phyloP scores from a whole-genome alignment of 2,113 vertebrate species.

The Lates calcarifer region DNA sequence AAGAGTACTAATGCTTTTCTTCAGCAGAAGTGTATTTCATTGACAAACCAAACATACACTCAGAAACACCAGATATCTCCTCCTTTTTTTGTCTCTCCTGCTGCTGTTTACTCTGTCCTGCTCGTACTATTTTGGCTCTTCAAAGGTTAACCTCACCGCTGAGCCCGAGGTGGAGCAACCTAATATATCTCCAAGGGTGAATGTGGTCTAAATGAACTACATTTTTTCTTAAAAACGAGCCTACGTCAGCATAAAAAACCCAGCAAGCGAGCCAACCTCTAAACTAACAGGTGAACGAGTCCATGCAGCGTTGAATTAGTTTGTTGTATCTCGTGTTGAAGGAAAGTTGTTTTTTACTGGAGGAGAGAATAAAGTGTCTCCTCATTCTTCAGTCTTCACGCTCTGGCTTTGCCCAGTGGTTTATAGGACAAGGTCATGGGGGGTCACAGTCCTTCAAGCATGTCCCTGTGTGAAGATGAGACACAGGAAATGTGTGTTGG shows the following conservation, averaged over 20 bases:
- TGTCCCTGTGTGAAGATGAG: constrained; percentile 42
- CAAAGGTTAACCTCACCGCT: constrained; percentile 52
- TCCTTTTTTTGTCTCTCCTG: constrained; percentile 4
- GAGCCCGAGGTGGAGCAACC: constrained; percentile 38
- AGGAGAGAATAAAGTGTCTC: not conserved
- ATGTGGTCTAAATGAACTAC: constrained; percentile 50
- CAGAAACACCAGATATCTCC: constrained; percentile 7
- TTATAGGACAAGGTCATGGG: constrained; percentile 48
- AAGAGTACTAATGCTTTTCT: too few relatives aligned
- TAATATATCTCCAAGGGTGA: constrained; percentile 48
- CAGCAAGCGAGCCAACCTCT: constrained; percentile 1
- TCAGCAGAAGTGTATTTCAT: not conserved
- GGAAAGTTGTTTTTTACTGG: constrained; percentile 12
- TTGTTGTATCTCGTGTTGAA: not conserved
- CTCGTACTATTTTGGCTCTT: constrained; percentile 53
- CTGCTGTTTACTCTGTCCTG: constrained; percentile 48
- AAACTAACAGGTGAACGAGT: constrained; percentile 57
- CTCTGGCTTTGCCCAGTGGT: constrained; percentile 19
- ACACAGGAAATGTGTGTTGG: constrained; percentile 30
- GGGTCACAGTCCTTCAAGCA: constrained; percentile 1
- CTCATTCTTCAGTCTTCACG: not conserved
- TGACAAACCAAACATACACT: constrained; percentile 23
- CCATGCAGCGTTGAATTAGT: not conserved
- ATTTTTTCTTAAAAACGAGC: constrained; percentile 49
- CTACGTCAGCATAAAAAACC: constrained; percentile 37